Conservation (phyloP, 2,797 vertebrate species). For the Gobio occitaniae region DNA sequence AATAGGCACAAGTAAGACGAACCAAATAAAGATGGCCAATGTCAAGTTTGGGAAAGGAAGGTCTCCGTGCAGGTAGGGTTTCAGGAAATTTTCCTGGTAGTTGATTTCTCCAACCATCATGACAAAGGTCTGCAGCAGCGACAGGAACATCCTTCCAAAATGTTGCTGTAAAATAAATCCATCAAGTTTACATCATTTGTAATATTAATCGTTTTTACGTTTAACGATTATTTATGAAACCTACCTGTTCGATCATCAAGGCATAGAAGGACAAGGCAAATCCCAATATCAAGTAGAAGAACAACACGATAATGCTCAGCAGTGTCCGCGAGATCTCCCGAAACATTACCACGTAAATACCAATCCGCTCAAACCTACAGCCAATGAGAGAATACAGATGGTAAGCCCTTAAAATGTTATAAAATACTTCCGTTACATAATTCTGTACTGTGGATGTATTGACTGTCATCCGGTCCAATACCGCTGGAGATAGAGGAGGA, state of each 20-base stretch:
- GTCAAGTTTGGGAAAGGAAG: slow-evolving; percentile 81
- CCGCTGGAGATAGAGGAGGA: slow-evolving; percentile 87
- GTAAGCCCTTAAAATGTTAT: background rate
- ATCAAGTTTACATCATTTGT: background rate
- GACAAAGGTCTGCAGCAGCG: slow-evolving; percentile 85
- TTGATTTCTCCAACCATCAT: slow-evolving; percentile 90
- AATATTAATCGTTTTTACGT: background rate
- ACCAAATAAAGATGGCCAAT: slow-evolving; percentile 78
- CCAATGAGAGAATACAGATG: background rate
- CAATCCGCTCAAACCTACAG: slow-evolving; percentile 85
- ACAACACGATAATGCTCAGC: slow-evolving; percentile 81
- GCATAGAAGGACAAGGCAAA: slow-evolving; percentile 87
- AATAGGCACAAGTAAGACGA: slow-evolving; percentile 85
- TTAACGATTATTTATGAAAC: background rate
- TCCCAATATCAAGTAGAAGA: slow-evolving; percentile 85
- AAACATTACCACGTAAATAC: slow-evolving; percentile 91
- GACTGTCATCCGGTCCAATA: slow-evolving; percentile 50
- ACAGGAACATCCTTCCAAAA: slow-evolving; percentile 77
- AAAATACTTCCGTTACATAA: background rate
- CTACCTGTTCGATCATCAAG: slow-evolving; percentile 80
- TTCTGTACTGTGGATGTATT: background rate
- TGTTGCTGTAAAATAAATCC: slow-evolving; percentile 72
- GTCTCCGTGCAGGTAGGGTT: slow-evolving; percentile 71
- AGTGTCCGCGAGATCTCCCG: slow-evolving; percentile 86
- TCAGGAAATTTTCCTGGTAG: slow-evolving; percentile 84